Conservation (phyloP, 2,797 vertebrate species). For the Ambastaia sidthimunki region DNA sequence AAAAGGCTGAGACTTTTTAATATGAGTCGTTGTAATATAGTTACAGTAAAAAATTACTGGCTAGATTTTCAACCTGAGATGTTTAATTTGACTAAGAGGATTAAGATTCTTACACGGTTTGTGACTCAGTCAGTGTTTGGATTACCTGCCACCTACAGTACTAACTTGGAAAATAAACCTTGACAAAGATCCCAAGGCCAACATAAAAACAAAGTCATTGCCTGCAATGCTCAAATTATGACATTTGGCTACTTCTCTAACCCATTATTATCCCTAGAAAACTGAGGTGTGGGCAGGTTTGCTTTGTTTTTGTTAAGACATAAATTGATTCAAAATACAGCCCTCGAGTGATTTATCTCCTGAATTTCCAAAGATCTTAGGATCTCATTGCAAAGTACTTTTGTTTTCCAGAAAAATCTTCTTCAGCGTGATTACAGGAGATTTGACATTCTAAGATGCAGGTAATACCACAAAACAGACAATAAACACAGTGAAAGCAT, state of each 20-base stretch:
- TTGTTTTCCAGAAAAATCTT: conserved; percentile 74
- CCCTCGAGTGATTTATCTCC: conserved; percentile 71
- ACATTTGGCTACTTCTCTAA: conserved; percentile 69
- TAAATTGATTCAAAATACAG: conserved; percentile 71
- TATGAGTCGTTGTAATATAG: conserved; percentile 56
- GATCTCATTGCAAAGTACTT: conserved; percentile 73
- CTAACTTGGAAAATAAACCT: conserved; percentile 72
- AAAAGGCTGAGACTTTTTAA: background rate
- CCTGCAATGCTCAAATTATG: conserved; percentile 60
- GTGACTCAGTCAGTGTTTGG: conserved; percentile 73
- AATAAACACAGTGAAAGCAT: conserved; percentile 50
- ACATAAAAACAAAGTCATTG: conserved; percentile 71
- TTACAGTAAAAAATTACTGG: conserved; percentile 67
- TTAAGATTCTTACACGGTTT: conserved; percentile 72
- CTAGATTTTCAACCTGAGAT: conserved; percentile 70
- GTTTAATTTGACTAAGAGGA: conserved; percentile 75
- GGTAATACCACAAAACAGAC: conserved; percentile 66
- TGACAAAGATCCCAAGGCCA: conserved; percentile 70
- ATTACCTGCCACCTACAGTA: conserved; percentile 64
- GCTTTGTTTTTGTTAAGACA: conserved; percentile 65
- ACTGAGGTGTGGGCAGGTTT: conserved; percentile 73
- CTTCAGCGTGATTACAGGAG: conserved; percentile 72
- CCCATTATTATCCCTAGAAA: conserved; percentile 75
- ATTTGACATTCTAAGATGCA: conserved; percentile 68
- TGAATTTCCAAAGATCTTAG: conserved; percentile 72